Conservation (phyloP, 23 tunicate genomes). For the Styela clava region DNA sequence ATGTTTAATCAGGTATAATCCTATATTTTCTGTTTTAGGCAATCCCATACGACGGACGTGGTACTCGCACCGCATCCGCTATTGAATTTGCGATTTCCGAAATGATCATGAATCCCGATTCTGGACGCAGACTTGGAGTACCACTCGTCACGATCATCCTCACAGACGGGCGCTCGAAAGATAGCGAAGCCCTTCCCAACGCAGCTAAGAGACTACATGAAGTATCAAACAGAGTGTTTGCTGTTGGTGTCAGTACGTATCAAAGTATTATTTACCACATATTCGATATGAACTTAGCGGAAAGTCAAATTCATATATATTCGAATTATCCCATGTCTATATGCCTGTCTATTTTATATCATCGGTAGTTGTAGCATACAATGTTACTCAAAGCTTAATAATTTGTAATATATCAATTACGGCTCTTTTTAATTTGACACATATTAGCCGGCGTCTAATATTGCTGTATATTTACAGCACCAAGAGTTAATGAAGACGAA, state of each 20-base stretch:
- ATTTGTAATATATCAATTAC: no score
- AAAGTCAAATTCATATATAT: not conserved
- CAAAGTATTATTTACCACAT: not conserved
- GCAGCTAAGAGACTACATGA: conserved; percentile 55
- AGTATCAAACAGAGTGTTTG: conserved; percentile 43
- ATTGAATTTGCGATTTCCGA: conserved; percentile 37
- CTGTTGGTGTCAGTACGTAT: conserved; percentile 88
- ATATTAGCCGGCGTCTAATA: no score
- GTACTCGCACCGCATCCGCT: conserved; percentile 83
- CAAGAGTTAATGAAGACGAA: conserved; percentile 64
- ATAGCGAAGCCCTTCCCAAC: conserved; percentile 21
- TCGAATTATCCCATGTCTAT: not conserved
- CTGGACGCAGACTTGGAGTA: conserved; percentile 65
- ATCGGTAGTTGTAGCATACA: no score
- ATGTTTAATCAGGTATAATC: no score
- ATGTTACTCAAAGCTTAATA: no score
- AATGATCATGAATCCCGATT: conserved; percentile 25
- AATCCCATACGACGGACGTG: conserved; percentile 78
- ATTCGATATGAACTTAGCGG: no score
- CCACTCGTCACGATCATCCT: conserved; percentile 58
- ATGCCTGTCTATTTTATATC: no score
- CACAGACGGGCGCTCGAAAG: conserved; percentile 87
- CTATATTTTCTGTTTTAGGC: conserved; percentile 25
- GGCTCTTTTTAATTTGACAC: no score
- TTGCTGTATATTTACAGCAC: conserved; percentile 9